Conservation (phyloP, 2,888 invertebrate genomes). For the Steromphala cineraria region DNA sequence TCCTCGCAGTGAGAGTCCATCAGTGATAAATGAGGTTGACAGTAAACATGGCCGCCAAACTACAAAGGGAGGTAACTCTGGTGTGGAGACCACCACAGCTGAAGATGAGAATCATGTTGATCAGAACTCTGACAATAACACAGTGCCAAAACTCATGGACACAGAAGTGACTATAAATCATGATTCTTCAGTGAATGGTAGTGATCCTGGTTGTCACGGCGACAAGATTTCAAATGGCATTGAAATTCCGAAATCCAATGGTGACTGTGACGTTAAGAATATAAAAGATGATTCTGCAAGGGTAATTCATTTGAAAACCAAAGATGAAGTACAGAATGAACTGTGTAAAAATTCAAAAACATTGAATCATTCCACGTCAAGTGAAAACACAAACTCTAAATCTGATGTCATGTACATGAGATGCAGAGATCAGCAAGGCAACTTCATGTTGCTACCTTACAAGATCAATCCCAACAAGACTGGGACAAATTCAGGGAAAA, state of each 20-base stretch:
- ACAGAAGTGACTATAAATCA: no score
- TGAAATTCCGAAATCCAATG: not conserved
- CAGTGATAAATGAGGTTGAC: not conserved
- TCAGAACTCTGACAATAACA: no score
- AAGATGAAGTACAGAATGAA: not conserved
- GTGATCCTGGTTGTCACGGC: not conserved
- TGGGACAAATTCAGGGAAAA: no score
- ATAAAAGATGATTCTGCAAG: not conserved
- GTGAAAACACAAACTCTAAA: not conserved
- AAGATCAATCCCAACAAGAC: not conserved
- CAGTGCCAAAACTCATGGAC: no score
- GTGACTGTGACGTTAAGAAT: not conserved
- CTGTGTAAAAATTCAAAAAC: not conserved
- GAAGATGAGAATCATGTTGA: not conserved
- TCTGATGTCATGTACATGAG: slow-evolving; percentile 44
- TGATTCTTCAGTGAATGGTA: no score
- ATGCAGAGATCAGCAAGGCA: slow-evolving; percentile 62
- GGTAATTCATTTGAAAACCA: not conserved
- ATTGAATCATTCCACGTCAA: not conserved
- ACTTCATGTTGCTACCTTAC: slow-evolving; percentile 59
- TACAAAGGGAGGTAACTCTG: not conserved
- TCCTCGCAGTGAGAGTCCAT: not conserved
- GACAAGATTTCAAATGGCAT: not conserved
- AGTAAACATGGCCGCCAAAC: not conserved
- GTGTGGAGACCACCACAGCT: not conserved